Evolutionary conservation across 1,140 invertebrate species (phyloP), one percentile per base, ranked within the genome.

Genomic region (Platyscapa corneri): DNA sequence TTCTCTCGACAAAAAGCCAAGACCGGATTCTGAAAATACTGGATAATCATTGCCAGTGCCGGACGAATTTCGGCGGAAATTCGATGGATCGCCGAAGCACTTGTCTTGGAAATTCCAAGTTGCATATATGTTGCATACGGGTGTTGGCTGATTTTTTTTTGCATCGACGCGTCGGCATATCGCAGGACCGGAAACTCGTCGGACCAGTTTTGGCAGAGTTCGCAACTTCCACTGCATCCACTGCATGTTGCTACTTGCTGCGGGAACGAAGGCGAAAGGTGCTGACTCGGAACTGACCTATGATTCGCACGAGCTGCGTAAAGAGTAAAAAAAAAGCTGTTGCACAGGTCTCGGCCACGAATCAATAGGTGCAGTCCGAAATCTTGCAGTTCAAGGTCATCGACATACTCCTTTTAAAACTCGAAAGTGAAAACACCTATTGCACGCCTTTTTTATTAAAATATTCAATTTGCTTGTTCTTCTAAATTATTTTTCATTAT

Each of bases 181-280:
- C 77, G 86, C 87, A 89, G 88, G 87, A 88, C 87, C 88, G 87
- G 82, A 86, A 89, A 89, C 86, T 88, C 88, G 89, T 88, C 87
- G 79, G 87, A 88, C 88, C 87, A 88, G 88, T 89, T 90, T 88
- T 86, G 70, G 86, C 20, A 60, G 53, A 81, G 87, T 88, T 83
- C 34, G 42, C 64, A 76, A 27, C 27, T 76, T 49, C 74, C 42
- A 49, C 23, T 79, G 77, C 85, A 87, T 87, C 87, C 88, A 10
- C 56, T 60, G 27, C 23, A 60, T 27, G 56, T 27, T 23, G 23
- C 27, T 60, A 60, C 23, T 23, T 60, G 18, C 84, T 88, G 87
- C 82, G 32, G 20, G 65, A 49, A 20, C 49, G 30, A 65, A 76
- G 39, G 37, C 20, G 70, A 37, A 67, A 56, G 32, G 12, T 32